phyloP scores from a whole-genome alignment of 2,113 vertebrate genomes.

The Hemiscyllium ocellatum region DNA sequence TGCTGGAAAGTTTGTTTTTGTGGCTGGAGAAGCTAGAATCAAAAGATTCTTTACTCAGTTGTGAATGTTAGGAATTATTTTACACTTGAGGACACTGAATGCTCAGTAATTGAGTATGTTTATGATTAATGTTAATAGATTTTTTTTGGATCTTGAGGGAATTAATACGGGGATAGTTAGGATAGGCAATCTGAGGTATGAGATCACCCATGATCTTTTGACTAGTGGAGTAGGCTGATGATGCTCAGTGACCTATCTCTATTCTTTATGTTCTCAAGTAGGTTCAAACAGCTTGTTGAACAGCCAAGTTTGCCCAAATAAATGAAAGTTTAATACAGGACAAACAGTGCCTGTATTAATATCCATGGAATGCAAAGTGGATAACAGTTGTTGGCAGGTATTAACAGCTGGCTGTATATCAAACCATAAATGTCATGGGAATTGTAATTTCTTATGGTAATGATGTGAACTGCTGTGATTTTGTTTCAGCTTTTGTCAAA shows the following conservation, averaged over 20 bases:
- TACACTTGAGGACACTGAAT: not conserved
- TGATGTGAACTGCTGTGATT: not conserved
- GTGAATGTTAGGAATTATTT: not conserved
- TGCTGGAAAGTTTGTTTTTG: no score
- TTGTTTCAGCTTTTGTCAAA: not conserved
- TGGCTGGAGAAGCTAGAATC: not conserved
- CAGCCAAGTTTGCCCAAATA: not conserved
- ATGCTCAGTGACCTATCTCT: not conserved
- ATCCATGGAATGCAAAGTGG: not conserved
- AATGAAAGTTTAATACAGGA: not conserved
- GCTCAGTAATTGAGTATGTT: not conserved
- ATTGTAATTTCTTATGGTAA: not conserved
- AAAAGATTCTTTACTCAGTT: not conserved
- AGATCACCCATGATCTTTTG: not conserved
- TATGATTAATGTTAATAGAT: not conserved
- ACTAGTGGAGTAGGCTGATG: not conserved
- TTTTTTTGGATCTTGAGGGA: not conserved
- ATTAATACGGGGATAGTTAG: not conserved
- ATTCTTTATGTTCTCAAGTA: not conserved
- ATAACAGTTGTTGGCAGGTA: not conserved
- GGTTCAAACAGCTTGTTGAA: not conserved
- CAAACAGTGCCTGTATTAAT: not conserved
- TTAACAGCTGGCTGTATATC: not conserved
- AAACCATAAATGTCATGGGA: not conserved
- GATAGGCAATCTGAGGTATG: not conserved